Evolutionary conservation across 1,140 invertebrate genomes (phyloP), one percentile per base, ranked within the genome.

Genomic region (Venturia canescens): DNA sequence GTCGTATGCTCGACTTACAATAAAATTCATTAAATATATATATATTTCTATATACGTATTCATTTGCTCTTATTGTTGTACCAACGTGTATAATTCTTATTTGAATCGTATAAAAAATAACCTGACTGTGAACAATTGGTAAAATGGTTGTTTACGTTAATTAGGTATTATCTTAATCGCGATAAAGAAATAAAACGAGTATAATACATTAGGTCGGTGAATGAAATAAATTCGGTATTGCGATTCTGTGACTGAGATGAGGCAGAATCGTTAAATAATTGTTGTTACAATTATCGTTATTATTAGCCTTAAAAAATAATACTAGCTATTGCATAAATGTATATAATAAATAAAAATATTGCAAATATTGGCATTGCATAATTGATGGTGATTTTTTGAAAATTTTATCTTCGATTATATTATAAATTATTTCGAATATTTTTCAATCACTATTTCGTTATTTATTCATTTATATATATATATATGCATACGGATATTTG

Each of bases 21-120:
- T 66, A 48, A 78, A 26, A 72, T 66, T 57, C 23, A 66, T 31
- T 50, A 16, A 70, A 13, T 77, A 63, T 50, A 77, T 21, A 21
- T 21, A 50, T 34, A n/a, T n/a, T n/a, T n/a, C n/a, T n/a, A 34
- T 9, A 38, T 34, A 53, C 15, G 50, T 53, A 18, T 53, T 53
- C 60, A 50, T 34, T 34, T 34, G 34, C 9, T n/a, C n/a, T 34
- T 34, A 13, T 44, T 21, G 66, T 44, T 21, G 48, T 69, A 21
- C n/a, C 15, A 72, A 80, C 31, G 16, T 21, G 48, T 69, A 71
- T 60, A 77, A 69, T 38, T 44, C 16, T 50, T 70, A 70, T n/a
- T 9, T 69, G 18, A 27, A 79, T 57, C 53, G 78, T 79, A 79
- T 79, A 79, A 70, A 79, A 79, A 79, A 79, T 79, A 57, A 79